Evolutionary conservation across 2,888 invertebrate species (phyloP), one percentile per base, ranked within the genome.

Genomic region (Lepas anatifera): DNA sequence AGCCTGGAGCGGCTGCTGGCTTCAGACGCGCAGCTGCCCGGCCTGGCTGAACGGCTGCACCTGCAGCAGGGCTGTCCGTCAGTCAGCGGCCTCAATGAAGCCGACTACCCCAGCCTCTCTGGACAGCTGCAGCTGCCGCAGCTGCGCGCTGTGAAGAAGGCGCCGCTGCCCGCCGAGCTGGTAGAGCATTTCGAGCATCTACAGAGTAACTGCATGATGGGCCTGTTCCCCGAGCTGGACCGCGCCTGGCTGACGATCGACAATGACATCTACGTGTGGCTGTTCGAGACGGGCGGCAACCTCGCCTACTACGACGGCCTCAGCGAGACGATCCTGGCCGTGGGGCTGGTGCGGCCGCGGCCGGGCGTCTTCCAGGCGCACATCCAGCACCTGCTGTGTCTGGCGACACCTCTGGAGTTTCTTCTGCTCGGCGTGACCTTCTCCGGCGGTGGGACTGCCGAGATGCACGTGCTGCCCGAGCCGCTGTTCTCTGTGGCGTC

Each of bases 221-320:
- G 99, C 4, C 83, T 99, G 13, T 97, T 99, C 82, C 90, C 96
- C 71, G 95, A 95, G 80, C 95, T 99, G 75, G 90, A 89, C 70
- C 84, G 98, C 77, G 97, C 97, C 0, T 99, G 97, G 97, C 83
- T 99, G 70, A 93, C 95, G 8, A 93, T 99, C 75, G 99, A 99
- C 79, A 95, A 94, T 76, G 95, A 97, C 81, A 90, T 99, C 75
- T 99, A 95, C 83, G 87, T 97, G 48, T 99, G 99, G 99, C 92
- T 95, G 37, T 98, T 95, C 82, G 95, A 96, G 80, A 90, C 94
- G 81, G 92, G 87, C 85, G 64, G 89, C 73, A 98, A 99, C 83
- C 87, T 98, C 37, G 95, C 97, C 1, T 98, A 94, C 81, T 98
- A 91, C 81, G 97, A 98, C 84, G 95, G 95, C 0, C 84, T 98